These are phyloP conservation scores for Sphecodes monilicornis DNA, from an alignment of 2,888 invertebrate genomes.

Conservation along the genomic window DNA sequence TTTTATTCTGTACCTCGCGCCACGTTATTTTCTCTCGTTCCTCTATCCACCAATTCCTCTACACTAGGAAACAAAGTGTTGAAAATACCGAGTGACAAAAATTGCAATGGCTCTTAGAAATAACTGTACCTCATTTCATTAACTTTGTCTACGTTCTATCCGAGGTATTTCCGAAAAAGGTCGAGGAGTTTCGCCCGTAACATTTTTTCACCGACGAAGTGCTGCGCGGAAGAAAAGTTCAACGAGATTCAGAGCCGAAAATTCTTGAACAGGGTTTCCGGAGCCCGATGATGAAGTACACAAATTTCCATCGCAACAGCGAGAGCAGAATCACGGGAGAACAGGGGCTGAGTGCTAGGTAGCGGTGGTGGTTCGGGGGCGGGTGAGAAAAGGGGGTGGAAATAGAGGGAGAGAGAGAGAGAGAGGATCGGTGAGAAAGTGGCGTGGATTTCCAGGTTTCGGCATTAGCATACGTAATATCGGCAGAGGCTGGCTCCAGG, in stretches of 20 bases:
- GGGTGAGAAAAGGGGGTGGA: neutral
- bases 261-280: neutral
- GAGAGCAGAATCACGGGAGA: slow-evolving; percentile 27
- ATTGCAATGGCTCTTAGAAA: neutral
- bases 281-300: slow-evolving; percentile 31
- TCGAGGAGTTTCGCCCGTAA: neutral
- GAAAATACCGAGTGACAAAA: neutral
- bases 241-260: neutral
- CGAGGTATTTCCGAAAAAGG: neutral
- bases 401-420: neutral
- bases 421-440: slow-evolving; percentile 55
- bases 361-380: neutral
- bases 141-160: neutral
- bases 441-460: slow-evolving; percentile 67
- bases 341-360: slow-evolving; percentile 3
- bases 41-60: too few species aligned
- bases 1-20: too few species aligned
- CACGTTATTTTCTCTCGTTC: too few species aligned
- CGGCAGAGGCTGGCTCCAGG: slow-evolving; percentile 60
- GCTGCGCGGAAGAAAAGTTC: neutral
- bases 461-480: slow-evolving; percentile 77
- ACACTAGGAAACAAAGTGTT: too few species aligned
- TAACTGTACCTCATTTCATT: neutral
- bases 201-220: neutral
- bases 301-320: slow-evolving; percentile 34